Evolutionary conservation across 2,797 vertebrate species (phyloP), one percentile per base, ranked within the genome.

Genomic region (Lateolabrax maculatus): DNA sequence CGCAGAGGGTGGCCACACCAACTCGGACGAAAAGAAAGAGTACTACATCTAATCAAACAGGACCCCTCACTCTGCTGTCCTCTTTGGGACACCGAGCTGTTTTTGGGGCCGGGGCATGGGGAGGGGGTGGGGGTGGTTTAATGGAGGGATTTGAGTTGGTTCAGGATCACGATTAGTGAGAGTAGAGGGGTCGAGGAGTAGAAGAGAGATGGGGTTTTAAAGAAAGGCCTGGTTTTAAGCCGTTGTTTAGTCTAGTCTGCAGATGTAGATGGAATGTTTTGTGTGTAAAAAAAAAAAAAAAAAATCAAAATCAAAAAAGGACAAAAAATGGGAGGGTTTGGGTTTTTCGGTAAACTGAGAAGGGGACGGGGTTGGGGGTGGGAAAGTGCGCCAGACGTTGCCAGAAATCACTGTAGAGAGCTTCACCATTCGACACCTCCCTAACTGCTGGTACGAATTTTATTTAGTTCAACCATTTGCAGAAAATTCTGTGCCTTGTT

Each of bases 401-500:
- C 96, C 97, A 96, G 96, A 96, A 93, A 97, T 94, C 94, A 95
- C 93, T 94, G 93, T 95, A 97, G 96, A 96, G 96, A 96, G 95
- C 94, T 97, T 97, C 97, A 97, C 97, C 97, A 96, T 97, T 97
- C 79, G 91, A 97, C 97, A 97, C 97, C 96, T 97, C 96, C 94
- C 94, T 88, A 91, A 95, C 91, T 93, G 94, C 90, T 95, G 96
- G 96, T 97, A 95, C 93, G 88, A 94, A 78, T 93, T 94, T 96
- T 90, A 90, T 97, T 98, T 95, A 89, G 93, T 96, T 97, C 94
- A 93, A 95, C 96, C 97, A 96, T 98, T 95, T 96, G 96, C 97
- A 99, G 97, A 98, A 96, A 97, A 97, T 98, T 98, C 96, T 98
- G 98, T 99, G 98, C 98, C 98, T 99, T 99, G 97, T 98, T 95